Evolutionary conservation across 2,888 invertebrate genomes (phyloP).

Genomic region (Nemotelus pantherinus): DNA sequence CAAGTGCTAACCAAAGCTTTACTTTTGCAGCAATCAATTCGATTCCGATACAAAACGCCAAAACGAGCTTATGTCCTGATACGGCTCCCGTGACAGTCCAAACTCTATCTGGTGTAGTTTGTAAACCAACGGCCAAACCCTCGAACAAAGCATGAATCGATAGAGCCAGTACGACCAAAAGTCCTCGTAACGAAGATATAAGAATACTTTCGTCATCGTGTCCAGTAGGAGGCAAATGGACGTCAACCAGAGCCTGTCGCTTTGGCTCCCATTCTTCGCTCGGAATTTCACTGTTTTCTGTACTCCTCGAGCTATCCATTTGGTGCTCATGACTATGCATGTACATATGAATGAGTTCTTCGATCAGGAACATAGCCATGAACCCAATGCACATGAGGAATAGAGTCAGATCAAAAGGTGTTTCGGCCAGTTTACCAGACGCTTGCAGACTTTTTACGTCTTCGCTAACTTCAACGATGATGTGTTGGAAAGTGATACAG

Average conservation of each 20-base stretch:
- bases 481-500: conserved; percentile 78
- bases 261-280: neutral
- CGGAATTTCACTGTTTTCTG: too few species aligned
- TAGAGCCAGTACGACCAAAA: conserved; percentile 79
- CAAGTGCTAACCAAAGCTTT: conserved; percentile 68
- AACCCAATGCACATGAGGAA: conserved; percentile 76
- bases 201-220: conserved; percentile 60
- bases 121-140: conserved; percentile 81
- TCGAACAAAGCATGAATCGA: conserved; percentile 85
- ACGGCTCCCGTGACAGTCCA: conserved; percentile 82
- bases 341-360: conserved; percentile 76
- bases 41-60: conserved; percentile 83
- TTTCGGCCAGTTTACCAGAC: conserved; percentile 60
- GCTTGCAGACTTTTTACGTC: conserved; percentile 69
- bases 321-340: conserved; percentile 63
- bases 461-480: conserved; percentile 78
- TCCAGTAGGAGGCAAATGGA: conserved; percentile 15
- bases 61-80: conserved; percentile 81
- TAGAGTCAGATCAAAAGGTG: conserved; percentile 72
- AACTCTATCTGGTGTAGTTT: conserved; percentile 68
- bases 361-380: conserved; percentile 77
- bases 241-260: conserved; percentile 4
- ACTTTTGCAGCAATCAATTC: conserved; percentile 76
- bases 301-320: too few species aligned
- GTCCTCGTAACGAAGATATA: conserved; percentile 67